Evolutionary conservation across 2,888 invertebrate species (phyloP), one percentile per base, ranked within the genome.

Genomic region (Scrobipalpa costella): DNA sequence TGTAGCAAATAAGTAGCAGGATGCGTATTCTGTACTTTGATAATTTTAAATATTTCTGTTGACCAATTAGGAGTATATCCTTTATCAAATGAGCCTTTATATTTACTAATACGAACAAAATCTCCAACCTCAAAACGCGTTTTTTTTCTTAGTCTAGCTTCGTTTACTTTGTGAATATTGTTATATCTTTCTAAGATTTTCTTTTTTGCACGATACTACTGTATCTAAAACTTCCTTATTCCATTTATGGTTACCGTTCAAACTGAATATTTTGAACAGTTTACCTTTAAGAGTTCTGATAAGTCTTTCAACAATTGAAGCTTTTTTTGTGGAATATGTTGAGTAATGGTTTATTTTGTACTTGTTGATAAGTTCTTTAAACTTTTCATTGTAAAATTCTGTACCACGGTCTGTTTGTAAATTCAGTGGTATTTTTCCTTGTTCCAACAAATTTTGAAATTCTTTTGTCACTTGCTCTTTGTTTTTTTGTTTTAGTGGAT

Each of bases 41-140:
- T 64, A 47, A 78, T 71, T 63, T 69, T 68, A 67, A 79, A 78
- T 58, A 77, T 67, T 68, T 78, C 77, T 11, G 71, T 72, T n/a
- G 75, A 72, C 76, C 77, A 79, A 63, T 75, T 73, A 0, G 76
- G 73, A 47, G 74, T 76, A 67, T 73, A 78, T 1, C 75, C 74
- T 62, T 75, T 75, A 8, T 66, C 67, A 66, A 77, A 75, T 2
- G 61, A 38, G 47, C 66, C 61, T 65, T 71, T 71, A 58, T 65
- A 49, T 65, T 67, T 67, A 38, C 67, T 65, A 64, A 69, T 68
- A 67, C 75, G 66, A 13, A 75, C 76, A 44, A 52, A 61, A 62
- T 73, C 73, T 36, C 71, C 72, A 50, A 70, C 34, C 52, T 64
- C 68, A 68, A 67, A 73, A 65, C 71, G 34, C 15, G 11, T n/a